Percentiles rank a stretch among this genome's conserved stretches.
Conservation (phyloP, 64 coral and sea anemone species). For the Actinia tenebrosa region DNA sequence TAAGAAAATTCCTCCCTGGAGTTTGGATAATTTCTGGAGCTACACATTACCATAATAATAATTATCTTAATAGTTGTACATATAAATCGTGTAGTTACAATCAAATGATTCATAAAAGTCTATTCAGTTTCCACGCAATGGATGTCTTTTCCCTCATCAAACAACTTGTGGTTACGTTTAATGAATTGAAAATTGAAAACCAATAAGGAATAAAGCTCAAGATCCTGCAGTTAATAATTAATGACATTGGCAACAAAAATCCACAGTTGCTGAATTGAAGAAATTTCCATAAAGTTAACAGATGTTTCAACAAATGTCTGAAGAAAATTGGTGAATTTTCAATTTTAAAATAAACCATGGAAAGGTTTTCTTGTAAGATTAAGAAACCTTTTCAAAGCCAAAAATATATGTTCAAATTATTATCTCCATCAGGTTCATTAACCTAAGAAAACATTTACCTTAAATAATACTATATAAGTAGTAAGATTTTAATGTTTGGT, state of each 20-base stretch:
- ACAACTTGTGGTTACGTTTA: not conserved
- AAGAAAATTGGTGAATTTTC: not conserved
- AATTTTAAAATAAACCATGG: not conserved
- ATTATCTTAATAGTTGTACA: no score
- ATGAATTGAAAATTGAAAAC: not conserved
- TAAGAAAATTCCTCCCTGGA: no score
- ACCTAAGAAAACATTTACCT: not conserved
- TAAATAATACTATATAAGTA: not conserved
- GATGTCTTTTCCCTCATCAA: not conserved
- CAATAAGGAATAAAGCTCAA: not conserved
- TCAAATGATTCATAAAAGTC: no score
- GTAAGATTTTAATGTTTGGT: not conserved
- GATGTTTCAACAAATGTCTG: not conserved
- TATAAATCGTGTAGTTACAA: no score
- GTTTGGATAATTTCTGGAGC: no score
- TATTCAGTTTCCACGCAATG: no score
- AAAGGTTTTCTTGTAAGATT: not conserved
- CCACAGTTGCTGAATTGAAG: not conserved
- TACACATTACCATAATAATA: no score
- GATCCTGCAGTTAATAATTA: not conserved
- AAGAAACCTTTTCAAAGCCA: not conserved
- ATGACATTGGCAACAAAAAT: not conserved
- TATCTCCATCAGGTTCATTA: not conserved
- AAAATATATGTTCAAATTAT: not conserved
- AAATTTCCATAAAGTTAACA: constrained; percentile 9